Percentiles rank a stretch among this genome's conserved stretches.
Evolutionary conservation across 2,113 vertebrate species (phyloP).

Genomic region (Prietella phreatophila): DNA sequence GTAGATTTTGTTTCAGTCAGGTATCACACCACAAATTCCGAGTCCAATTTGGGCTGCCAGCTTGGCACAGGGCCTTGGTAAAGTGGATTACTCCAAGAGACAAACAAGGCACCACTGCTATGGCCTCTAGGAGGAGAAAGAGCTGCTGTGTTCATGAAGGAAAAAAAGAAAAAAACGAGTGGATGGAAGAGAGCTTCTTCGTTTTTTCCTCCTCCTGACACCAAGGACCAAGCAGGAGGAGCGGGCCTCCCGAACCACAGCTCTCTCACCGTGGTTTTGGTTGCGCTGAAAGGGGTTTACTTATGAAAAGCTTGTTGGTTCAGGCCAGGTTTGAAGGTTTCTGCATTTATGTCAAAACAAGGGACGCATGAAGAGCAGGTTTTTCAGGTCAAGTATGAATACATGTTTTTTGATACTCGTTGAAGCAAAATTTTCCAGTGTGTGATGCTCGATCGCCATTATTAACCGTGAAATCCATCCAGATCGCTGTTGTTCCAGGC

Average conservation of each 20-base stretch:
- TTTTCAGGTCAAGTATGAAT: not conserved
- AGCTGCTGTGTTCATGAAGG: conserved; percentile 33
- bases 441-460: not conserved
- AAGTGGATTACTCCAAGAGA: conserved; percentile 20
- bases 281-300: not conserved
- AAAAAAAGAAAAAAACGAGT: conserved; percentile 20
- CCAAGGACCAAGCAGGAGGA: conserved; percentile 7
- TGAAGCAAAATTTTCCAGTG: not conserved
- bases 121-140: conserved; percentile 29
- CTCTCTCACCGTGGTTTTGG: not conserved
- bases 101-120: conserved; percentile 16
- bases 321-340: not conserved
- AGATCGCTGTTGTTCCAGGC: not conserved
- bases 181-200: conserved; percentile 31
- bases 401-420: not conserved
- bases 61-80: conserved; percentile 35
- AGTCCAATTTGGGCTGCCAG: conserved; percentile 24
- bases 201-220: conserved; percentile 36
- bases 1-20: conserved; percentile 48
- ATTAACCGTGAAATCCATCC: not conserved
- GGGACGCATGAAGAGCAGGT: not conserved
- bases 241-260: not conserved
- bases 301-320: not conserved
- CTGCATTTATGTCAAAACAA: not conserved
- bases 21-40: conserved; percentile 37